Evolutionary conservation across 2,888 invertebrate genomes (phyloP).

Genomic region (Nephrotoma appendiculata): DNA sequence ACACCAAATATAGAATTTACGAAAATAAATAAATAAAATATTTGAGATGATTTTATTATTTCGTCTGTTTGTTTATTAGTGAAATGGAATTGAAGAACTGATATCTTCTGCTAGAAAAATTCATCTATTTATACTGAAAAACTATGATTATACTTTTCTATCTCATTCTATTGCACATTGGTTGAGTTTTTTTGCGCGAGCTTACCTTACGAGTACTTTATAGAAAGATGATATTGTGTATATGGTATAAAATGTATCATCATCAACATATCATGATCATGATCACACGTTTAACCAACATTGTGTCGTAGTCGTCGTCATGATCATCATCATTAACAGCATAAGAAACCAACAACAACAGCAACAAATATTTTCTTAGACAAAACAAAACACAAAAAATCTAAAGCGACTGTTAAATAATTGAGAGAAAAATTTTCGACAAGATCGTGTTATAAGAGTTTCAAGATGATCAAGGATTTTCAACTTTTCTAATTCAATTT

Average conservation of each 20-base stretch:
- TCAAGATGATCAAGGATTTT: not conserved
- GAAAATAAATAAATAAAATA: not conserved
- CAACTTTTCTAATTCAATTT: not conserved
- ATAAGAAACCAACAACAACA: not conserved
- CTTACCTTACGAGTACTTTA: not conserved
- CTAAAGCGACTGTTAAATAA: not conserved
- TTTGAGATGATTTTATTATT: not conserved
- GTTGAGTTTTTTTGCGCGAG: not conserved
- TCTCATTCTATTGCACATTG: not conserved
- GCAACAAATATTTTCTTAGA: not conserved
- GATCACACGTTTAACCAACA: not conserved
- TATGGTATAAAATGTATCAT: not conserved
- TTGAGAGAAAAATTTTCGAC: not conserved
- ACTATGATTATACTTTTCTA: not conserved
- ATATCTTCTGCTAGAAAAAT: constrained; percentile 1
- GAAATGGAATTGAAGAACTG: not conserved
- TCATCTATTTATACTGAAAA: constrained; percentile 6
- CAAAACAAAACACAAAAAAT: too few species aligned
- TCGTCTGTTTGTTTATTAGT: not conserved
- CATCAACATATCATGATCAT: not conserved
- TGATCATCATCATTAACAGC: not conserved
- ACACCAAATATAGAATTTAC: not conserved
- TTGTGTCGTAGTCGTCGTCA: not conserved
- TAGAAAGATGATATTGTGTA: not conserved
- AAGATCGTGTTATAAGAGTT: not conserved